Percentiles rank a stretch among this genome's conserved stretches.
Evolutionary conservation across 2,888 invertebrate genomes (phyloP).

Genomic region (Slavum lentiscoides): DNA sequence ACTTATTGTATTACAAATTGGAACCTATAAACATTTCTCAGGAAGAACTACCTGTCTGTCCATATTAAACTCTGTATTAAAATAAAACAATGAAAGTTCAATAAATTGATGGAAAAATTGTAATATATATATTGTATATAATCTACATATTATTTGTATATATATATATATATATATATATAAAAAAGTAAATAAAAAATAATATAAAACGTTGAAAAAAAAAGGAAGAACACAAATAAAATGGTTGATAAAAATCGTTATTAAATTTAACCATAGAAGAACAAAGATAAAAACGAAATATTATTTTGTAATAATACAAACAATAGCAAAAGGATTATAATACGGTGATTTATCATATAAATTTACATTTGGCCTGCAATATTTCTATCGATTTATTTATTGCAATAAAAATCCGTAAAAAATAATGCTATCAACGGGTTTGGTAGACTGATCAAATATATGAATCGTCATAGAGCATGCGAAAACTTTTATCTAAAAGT

Average conservation of each 20-base stretch:
- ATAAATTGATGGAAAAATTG: background rate
- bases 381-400: too few species aligned
- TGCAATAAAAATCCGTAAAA: background rate
- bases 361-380: background rate
- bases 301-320: background rate
- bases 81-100: background rate
- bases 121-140: background rate
- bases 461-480: background rate
- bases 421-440: background rate
- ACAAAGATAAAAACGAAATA: background rate
- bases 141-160: background rate
- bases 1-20: background rate
- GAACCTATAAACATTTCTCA: background rate
- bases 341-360: background rate
- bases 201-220: background rate
- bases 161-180: background rate
- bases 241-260: background rate
- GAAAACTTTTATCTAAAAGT: background rate
- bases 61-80: background rate
- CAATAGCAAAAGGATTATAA: too few species aligned
- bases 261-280: background rate
- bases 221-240: background rate
- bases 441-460: background rate
- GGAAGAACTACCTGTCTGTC: background rate
- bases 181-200: background rate